phyloP scores from a whole-genome alignment of 2,888 invertebrate genomes.

The Hypercompe scribonia region DNA sequence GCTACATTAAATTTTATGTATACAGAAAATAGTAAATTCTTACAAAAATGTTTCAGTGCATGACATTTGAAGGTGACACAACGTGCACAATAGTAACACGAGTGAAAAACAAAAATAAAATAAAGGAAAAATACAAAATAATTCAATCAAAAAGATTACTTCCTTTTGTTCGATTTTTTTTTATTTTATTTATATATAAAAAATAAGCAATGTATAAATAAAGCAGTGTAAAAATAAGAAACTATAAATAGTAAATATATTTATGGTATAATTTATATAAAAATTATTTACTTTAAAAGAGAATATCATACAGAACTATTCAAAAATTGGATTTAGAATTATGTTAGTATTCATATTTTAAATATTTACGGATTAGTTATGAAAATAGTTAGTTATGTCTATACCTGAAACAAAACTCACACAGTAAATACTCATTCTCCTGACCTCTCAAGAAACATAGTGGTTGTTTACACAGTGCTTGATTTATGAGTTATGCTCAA shows the following conservation, averaged over 20 bases:
- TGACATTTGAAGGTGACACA: no score
- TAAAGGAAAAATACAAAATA: no score
- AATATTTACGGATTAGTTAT: not conserved
- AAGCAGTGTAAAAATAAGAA: not conserved
- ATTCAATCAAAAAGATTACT: no score
- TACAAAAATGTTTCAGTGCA: no score
- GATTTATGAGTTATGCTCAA: constrained; percentile 46
- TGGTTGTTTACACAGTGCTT: constrained; percentile 36
- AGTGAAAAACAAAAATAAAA: no score
- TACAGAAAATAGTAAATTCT: no score
- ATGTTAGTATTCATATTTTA: not conserved
- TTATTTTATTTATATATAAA: no score
- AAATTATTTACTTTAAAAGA: not conserved
- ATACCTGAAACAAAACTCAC: not conserved
- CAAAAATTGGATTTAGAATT: not conserved
- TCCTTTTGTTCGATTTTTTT: no score
- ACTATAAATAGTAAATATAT: not conserved
- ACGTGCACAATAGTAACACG: no score
- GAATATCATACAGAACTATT: not conserved
- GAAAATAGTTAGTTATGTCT: not conserved
- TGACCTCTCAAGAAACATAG: constrained; percentile 26
- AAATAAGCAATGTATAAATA: no score
- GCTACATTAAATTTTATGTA: no score
- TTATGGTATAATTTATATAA: no score
- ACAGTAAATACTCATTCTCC: constrained; percentile 23